Evolutionary conservation across 2,797 vertebrate species (phyloP).

Genomic region (Pachyuromys duprasi): DNA sequence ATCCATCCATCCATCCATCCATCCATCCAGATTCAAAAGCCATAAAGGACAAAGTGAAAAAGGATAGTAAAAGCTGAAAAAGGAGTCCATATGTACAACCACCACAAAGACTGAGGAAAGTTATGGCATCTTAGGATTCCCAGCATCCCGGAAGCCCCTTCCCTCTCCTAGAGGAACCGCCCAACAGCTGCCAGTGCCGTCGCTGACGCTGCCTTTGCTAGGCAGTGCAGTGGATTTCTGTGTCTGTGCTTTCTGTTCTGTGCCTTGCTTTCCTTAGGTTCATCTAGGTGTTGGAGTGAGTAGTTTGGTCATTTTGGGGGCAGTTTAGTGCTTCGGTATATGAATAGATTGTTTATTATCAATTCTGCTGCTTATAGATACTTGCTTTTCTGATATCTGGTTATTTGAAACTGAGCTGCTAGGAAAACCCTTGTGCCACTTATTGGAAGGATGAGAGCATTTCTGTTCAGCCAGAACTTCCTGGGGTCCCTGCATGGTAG

Average conservation of each 20-base stretch:
- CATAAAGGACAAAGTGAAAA: neutral
- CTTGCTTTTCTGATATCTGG: neutral
- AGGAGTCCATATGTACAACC: neutral
- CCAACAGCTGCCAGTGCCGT: neutral
- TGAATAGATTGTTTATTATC: neutral
- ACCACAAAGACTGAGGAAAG: neutral
- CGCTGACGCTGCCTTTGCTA: neutral
- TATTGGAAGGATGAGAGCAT: neutral
- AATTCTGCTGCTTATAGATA: neutral
- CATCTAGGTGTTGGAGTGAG: neutral
- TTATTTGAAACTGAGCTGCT: neutral
- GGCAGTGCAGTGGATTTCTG: neutral
- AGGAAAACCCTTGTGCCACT: constrained; percentile 20
- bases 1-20: too few relatives aligned
- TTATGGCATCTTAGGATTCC: neutral
- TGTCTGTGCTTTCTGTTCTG: neutral
- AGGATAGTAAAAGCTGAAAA: neutral
- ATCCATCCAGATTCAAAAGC: neutral
- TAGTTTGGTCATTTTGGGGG: neutral
- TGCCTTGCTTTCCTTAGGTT: neutral
- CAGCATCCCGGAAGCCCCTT: neutral
- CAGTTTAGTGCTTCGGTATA: neutral
- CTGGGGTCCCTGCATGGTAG: neutral
- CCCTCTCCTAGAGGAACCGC: neutral
- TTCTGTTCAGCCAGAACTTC: neutral